Base-by-base conservation (phyloP, 2,113 vertebrate species). In the Alligator sinensis region DNA sequence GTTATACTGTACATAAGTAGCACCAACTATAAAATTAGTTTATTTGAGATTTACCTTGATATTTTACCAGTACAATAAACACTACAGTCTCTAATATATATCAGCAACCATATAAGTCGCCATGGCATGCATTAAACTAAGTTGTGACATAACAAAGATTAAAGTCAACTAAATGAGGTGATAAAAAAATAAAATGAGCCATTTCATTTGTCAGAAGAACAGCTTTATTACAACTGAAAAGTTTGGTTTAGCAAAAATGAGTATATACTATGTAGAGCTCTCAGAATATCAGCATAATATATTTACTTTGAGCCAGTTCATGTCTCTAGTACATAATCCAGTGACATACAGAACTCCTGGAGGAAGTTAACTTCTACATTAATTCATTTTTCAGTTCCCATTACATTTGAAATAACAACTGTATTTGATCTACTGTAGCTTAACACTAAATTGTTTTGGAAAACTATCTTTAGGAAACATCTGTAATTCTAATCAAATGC, bases 361-460 rank as follows among this genome's bases (percentile, higher is more conserved):
- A 90, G 87, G 17, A 82, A 80, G 19, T 9, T 4, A 79, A 15
- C 25, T 63, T 7, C n/a, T n/a, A 11, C 7, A 72, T 57, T 84
- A 76, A 10, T 59, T 60, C 57, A 7, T 25, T 83, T 19, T 21
- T 59, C 60, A 74, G 3, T 15, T 77, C 3, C n/a, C 75, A 6
- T 88, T 82, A 59, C 47, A 34, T 34, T 57, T 77, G n/a, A 82
- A 92, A 84, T 5, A 58, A 11, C 47, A 47, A 12, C 4, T 8
- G 88, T 84, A 19, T 54, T 21, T 87, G 55, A 92, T 86, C 82
- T 80, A 77, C 78, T 74, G 5, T 63, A 92, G 8, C 66, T 68
- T 47, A 91, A 80, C 9, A 88, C 47, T 66, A 92, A 92, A 85
- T 2, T 77, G 9, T 4, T 94, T 76, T 63, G 5, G 25, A 83